Conservation (phyloP, 2,888 invertebrate species). For the Oscheius myriophilus region DNA sequence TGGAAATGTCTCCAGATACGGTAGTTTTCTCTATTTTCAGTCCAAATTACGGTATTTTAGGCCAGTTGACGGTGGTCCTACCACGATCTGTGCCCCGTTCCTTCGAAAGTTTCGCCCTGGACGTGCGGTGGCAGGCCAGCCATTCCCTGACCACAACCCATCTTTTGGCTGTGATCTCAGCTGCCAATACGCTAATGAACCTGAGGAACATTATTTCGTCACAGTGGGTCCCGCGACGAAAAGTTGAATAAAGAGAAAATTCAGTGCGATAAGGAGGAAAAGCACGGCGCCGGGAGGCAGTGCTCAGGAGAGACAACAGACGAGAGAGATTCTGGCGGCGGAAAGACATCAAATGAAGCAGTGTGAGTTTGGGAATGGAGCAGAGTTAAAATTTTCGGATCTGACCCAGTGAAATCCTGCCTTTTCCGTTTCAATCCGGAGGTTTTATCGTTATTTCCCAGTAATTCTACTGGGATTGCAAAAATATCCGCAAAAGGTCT, state of each 20-base stretch:
- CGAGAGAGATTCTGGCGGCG: slow-evolving; percentile 37
- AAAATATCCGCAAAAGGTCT: too few species aligned
- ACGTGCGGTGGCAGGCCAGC: slow-evolving; percentile 91
- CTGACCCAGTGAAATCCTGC: too few species aligned
- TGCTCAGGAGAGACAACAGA: slow-evolving; percentile 44
- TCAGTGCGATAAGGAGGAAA: slow-evolving; percentile 12
- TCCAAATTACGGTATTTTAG: slow-evolving; percentile 33
- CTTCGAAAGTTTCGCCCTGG: slow-evolving; percentile 59
- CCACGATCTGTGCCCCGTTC: slow-evolving; percentile 49
- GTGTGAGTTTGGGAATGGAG: slow-evolving; percentile 30
- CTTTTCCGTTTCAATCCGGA: too few species aligned
- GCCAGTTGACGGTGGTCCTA: slow-evolving; percentile 64
- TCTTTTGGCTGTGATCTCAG: slow-evolving; percentile 88
- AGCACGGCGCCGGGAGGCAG: slow-evolving; percentile 7
- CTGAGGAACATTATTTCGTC: slow-evolving; percentile 86
- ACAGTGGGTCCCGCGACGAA: neutral
- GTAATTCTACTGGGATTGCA: too few species aligned
- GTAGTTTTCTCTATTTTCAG: slow-evolving; percentile 66
- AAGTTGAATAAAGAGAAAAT: neutral
- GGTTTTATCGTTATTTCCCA: too few species aligned
- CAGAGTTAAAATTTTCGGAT: neutral
- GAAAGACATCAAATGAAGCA: slow-evolving; percentile 65
- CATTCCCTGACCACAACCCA: slow-evolving; percentile 95
- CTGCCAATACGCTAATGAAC: slow-evolving; percentile 96
- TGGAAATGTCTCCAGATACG: slow-evolving; percentile 93